Conservation (phyloP, 2,113 vertebrate genomes). For the Chitala chitala region DNA sequence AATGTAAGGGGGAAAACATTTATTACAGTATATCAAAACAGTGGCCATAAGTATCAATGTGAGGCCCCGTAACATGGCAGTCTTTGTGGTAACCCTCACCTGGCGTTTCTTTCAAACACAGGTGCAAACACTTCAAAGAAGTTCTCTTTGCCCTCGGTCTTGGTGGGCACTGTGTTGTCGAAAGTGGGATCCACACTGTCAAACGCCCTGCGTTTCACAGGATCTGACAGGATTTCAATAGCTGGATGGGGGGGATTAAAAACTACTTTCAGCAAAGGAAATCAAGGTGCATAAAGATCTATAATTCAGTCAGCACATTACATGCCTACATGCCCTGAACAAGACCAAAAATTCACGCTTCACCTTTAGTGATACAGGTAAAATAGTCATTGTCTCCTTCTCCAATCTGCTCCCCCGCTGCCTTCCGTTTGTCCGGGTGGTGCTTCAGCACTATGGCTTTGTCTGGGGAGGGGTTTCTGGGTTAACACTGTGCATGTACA, state of each 20-base stretch:
- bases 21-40: no score
- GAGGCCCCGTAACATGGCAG: no score
- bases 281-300: background rate
- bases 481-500: background rate
- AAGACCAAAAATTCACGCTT: background rate
- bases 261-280: background rate
- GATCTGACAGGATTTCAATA: conserved; percentile 89
- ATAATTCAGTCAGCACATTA: background rate
- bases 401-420: conserved; percentile 89
- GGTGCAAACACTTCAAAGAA: conserved; percentile 84
- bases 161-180: conserved; percentile 86
- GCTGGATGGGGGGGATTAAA: conserved; percentile 55
- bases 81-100: conserved; percentile 64
- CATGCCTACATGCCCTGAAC: background rate
- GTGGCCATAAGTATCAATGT: no score
- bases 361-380: conserved; percentile 98
- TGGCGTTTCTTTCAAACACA: conserved; percentile 89
- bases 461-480: conserved; percentile 61
- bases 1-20: background rate
- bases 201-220: conserved; percentile 89
- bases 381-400: conserved; percentile 98
- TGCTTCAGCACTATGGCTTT: conserved; percentile 97
- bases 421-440: conserved; percentile 97
- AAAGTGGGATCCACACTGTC: conserved; percentile 97
- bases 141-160: conserved; percentile 89